These are phyloP conservation scores for Ectropis crepuscularia DNA, from an alignment of 2,888 invertebrate species.

Conservation along the genomic window DNA sequence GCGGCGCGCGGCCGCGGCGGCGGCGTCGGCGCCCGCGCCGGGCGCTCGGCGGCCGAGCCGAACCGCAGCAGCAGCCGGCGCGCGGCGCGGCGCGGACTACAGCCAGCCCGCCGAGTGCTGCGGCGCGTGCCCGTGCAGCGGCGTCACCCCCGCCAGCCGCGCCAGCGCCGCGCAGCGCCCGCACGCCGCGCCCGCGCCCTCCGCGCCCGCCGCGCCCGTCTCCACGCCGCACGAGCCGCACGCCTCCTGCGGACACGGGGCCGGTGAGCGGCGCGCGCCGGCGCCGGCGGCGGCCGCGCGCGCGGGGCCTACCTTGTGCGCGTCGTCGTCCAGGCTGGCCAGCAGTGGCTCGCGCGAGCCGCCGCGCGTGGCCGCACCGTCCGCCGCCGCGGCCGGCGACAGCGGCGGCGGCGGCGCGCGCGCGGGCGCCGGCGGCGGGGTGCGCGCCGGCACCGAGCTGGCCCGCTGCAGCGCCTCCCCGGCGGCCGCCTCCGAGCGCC, in stretches of 20 bases:
- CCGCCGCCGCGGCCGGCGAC: slow-evolving; percentile 49
- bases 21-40: slow-evolving; percentile 15
- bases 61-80: neutral
- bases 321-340: slow-evolving; percentile 82
- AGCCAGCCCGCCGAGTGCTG: slow-evolving; percentile 89
- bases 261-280: neutral
- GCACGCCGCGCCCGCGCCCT: slow-evolving; percentile 51
- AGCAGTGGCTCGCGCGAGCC: slow-evolving; percentile 87
- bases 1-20: neutral
- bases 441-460: slow-evolving; percentile 55
- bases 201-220: slow-evolving; percentile 35
- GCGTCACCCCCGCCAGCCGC: slow-evolving; percentile 89
- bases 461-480: slow-evolving; percentile 63
- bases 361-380: slow-evolving; percentile 57
- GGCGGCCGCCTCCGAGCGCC: slow-evolving; percentile 81
- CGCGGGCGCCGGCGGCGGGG: slow-evolving; percentile 64
- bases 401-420: slow-evolving; percentile 51
- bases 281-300: slow-evolving; percentile 2
- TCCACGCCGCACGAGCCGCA: slow-evolving; percentile 62
- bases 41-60: neutral
- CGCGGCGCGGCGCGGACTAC: slow-evolving; percentile 51
- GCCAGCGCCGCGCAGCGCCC: slow-evolving; percentile 86
- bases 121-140: slow-evolving; percentile 89
- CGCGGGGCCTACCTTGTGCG: slow-evolving; percentile 63
- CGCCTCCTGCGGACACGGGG: slow-evolving; percentile 28